Conservation (phyloP, 2,113 vertebrate species). For the Etheostoma spectabile region DNA sequence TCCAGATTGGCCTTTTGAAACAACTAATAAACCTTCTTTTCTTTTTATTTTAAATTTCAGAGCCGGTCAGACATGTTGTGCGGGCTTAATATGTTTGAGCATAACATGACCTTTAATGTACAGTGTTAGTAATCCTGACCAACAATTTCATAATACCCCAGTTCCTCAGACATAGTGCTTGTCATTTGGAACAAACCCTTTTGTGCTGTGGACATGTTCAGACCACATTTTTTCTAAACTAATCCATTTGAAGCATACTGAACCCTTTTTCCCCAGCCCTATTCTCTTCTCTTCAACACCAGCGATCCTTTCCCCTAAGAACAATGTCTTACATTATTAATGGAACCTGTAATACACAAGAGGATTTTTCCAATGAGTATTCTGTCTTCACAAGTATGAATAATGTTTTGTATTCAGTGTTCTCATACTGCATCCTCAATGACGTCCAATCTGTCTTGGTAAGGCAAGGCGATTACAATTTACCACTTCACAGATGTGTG, state of each 20-base stretch:
- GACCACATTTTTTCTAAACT: neutral
- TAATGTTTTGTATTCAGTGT: slow-evolving; percentile 30
- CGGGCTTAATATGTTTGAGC: neutral
- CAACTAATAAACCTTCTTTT: neutral
- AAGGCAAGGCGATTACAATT: slow-evolving; percentile 2
- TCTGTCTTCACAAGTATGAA: slow-evolving; percentile 11
- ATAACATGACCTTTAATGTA: neutral
- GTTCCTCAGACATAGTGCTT: neutral
- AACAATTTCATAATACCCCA: no score
- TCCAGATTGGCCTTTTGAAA: neutral
- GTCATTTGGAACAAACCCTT: neutral
- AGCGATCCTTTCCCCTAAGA: neutral
- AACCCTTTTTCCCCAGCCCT: slow-evolving; percentile 2
- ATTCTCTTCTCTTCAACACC: neutral
- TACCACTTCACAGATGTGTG: neutral
- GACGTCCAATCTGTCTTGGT: neutral
- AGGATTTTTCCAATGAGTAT: neutral
- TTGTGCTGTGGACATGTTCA: neutral
- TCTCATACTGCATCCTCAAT: slow-evolving; percentile 14
- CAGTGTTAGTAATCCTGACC: neutral
- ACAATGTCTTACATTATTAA: slow-evolving; percentile 13
- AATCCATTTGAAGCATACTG: neutral
- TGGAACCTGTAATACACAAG: slow-evolving; percentile 7
- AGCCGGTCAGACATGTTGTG: neutral
- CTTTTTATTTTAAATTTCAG: neutral